phyloP scores from a whole-genome alignment of 2,113 vertebrate genomes.

The Catharus bicknelli region DNA sequence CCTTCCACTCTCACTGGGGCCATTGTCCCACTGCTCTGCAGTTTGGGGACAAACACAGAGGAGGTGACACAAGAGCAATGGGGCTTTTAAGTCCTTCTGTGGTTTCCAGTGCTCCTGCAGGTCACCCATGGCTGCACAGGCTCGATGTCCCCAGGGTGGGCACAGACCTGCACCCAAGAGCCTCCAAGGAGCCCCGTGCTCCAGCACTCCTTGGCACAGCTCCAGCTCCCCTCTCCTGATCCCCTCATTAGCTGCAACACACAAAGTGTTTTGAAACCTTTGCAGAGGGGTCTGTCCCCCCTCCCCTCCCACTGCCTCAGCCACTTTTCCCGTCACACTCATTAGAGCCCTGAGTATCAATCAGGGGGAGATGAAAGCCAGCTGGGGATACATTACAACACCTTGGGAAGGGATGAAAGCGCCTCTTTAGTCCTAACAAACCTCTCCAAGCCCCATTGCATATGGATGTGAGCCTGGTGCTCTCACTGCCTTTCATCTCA shows the following conservation, averaged over 20 bases:
- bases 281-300: neutral
- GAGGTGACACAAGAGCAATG: too few relatives aligned
- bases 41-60: neutral
- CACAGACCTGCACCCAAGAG: neutral
- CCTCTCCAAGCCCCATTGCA: conserved; percentile 58
- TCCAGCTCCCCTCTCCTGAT: neutral
- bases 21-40: accelerated
- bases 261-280: conserved; percentile 45
- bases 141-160: accelerated
- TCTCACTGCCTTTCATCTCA: conserved; percentile 59
- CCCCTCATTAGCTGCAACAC: conserved; percentile 45
- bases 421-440: conserved; percentile 67
- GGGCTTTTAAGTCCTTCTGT: accelerated
- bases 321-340: conserved; percentile 66
- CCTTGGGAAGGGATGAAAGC: conserved; percentile 69
- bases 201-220: accelerated
- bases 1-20: too few relatives aligned
- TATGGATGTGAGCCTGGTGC: neutral
- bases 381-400: conserved; percentile 60
- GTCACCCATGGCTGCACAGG: accelerated
- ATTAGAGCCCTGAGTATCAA: conserved; percentile 69
- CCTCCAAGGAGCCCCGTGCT: accelerated
- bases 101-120: neutral
- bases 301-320: neutral
- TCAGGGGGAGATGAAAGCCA: conserved; percentile 73